Conservation (phyloP, 2,888 invertebrate species). For the Chymomyza amoena region DNA sequence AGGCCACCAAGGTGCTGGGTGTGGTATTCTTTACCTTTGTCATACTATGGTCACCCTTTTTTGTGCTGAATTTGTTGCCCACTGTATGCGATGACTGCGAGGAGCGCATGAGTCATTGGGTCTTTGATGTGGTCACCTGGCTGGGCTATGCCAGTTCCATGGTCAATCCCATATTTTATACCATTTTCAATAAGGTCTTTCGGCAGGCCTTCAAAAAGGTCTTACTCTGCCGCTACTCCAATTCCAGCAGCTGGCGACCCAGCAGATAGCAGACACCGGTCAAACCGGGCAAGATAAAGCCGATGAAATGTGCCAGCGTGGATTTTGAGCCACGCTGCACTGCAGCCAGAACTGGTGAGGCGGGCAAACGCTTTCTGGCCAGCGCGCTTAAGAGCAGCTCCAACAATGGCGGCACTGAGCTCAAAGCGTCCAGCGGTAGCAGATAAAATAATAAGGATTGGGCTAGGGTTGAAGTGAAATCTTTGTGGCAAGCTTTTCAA, state of each 20-base stretch:
- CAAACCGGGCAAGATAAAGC: slow-evolving; percentile 49
- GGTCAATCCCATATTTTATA: slow-evolving; percentile 97
- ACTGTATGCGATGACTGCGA: slow-evolving; percentile 91
- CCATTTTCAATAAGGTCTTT: slow-evolving; percentile 96
- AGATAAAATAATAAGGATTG: neutral
- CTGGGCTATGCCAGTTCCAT: slow-evolving; percentile 95
- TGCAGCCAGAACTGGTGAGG: neutral
- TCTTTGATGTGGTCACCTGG: slow-evolving; percentile 94
- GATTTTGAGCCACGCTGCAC: slow-evolving; percentile 36
- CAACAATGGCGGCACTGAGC: neutral
- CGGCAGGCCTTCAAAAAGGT: slow-evolving; percentile 94
- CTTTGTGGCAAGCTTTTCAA: too few relatives aligned
- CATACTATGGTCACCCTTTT: slow-evolving; percentile 97
- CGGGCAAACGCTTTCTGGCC: slow-evolving; percentile 3
- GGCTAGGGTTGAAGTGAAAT: neutral
- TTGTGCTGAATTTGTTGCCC: slow-evolving; percentile 91
- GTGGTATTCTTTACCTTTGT: slow-evolving; percentile 97
- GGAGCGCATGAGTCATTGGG: slow-evolving; percentile 86
- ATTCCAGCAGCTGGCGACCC: slow-evolving; percentile 81
- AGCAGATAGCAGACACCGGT: slow-evolving; percentile 79
- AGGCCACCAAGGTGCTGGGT: slow-evolving; percentile 96
- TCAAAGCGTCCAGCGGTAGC: neutral
- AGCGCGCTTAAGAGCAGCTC: slow-evolving; percentile 33
- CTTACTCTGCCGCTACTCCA: slow-evolving; percentile 86
- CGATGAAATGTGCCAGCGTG: slow-evolving; percentile 52